Conservation (phyloP, 1,140 invertebrate genomes). For the Gryllus bimaculatus region DNA sequence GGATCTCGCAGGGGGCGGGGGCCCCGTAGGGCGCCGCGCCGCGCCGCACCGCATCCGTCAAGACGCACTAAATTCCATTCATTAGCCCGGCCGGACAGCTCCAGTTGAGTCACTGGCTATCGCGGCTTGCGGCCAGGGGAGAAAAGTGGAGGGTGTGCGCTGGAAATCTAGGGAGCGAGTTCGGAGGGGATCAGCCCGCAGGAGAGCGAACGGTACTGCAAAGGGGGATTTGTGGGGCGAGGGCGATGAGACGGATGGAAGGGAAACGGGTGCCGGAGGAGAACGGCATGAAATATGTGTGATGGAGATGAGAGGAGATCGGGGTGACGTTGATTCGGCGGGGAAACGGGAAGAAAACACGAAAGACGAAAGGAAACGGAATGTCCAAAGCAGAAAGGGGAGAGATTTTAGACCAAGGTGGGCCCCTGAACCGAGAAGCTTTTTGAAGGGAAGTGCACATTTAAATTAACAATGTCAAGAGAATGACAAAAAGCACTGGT, state of each 20-base stretch:
- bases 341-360: no score
- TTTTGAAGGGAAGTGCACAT: no score
- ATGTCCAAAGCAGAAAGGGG: no score
- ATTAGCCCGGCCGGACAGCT: neutral
- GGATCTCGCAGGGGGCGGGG: no score
- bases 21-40: no score
- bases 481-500: no score
- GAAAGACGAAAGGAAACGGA: no score
- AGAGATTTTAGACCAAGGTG: no score
- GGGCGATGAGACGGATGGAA: neutral
- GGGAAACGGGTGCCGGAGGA: neutral
- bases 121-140: neutral
- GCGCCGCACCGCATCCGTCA: neutral
- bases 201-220: neutral
- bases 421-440: no score
- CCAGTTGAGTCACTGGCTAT: neutral
- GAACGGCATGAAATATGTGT: neutral
- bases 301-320: neutral
- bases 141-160: neutral
- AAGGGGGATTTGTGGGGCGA: neutral
- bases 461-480: no score
- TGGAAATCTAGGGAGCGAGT: neutral
- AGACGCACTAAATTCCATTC: neutral
- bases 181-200: no score
- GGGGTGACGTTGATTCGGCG: no score